Percentiles rank a stretch among this genome's conserved stretches.
Evolutionary conservation across 2,888 invertebrate species (phyloP).

Genomic region (Argyra leucocephala): DNA sequence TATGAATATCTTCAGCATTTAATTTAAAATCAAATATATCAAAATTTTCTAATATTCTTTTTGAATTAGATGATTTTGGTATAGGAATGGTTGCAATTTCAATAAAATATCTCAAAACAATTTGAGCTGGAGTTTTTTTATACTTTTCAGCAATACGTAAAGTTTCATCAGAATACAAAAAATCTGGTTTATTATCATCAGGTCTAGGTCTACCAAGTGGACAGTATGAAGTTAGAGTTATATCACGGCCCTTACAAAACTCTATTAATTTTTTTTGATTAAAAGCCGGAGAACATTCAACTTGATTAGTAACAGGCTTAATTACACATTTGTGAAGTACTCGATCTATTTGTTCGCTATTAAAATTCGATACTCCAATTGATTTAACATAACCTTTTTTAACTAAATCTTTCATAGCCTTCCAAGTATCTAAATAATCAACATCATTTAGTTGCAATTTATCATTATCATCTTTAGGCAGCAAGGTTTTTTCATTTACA

Average conservation of each 20-base stretch:
- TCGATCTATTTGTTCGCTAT: slow-evolving; percentile 62
- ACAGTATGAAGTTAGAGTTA: slow-evolving; percentile 61
- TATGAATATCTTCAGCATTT: slow-evolving; percentile 43
- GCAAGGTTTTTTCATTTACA: slow-evolving; percentile 32
- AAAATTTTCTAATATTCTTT: slow-evolving; percentile 47
- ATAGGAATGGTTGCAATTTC: slow-evolving; percentile 49
- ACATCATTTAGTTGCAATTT: slow-evolving; percentile 43
- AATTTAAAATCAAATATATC: slow-evolving; percentile 49
- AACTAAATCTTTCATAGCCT: slow-evolving; percentile 66
- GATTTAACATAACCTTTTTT: slow-evolving; percentile 60
- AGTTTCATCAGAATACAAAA: slow-evolving; percentile 47
- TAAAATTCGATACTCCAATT: slow-evolving; percentile 84
- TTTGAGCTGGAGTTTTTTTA: slow-evolving; percentile 55
- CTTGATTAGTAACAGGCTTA: slow-evolving; percentile 57
- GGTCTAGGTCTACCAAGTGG: slow-evolving; percentile 58
- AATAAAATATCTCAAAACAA: slow-evolving; percentile 54
- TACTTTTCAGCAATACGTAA: slow-evolving; percentile 51
- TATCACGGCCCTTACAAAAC: slow-evolving; percentile 55
- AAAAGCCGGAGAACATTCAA: slow-evolving; percentile 53
- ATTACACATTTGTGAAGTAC: slow-evolving; percentile 55
- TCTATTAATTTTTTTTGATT: slow-evolving; percentile 59
- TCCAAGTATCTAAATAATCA: slow-evolving; percentile 70
- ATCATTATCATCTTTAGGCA: slow-evolving; percentile 33
- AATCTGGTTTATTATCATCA: slow-evolving; percentile 42
- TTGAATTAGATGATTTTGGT: slow-evolving; percentile 49